Evolutionary conservation across 2,888 invertebrate genomes (phyloP).

Genomic region (Tetragonula carbonaria): DNA sequence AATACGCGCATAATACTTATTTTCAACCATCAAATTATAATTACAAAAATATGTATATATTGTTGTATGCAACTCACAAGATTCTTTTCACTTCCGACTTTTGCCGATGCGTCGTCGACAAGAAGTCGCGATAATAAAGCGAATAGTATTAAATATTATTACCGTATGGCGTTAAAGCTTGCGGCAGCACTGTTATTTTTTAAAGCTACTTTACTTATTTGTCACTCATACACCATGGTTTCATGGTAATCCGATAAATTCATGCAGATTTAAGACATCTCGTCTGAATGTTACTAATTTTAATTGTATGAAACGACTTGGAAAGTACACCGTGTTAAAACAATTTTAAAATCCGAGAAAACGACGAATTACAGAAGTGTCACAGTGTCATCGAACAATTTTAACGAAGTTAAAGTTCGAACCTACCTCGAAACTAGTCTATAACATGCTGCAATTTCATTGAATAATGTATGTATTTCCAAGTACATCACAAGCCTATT

Average conservation of each 20-base stretch:
- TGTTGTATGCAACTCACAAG: constrained; percentile 47
- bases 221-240: not conserved
- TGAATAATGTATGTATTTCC: constrained; percentile 9
- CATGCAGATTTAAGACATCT: constrained; percentile 13
- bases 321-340: constrained; percentile 11
- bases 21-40: constrained; percentile 33
- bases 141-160: constrained; percentile 48
- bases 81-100: constrained; percentile 13
- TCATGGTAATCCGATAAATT: not conserved
- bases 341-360: not conserved
- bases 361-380: not conserved
- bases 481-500: not conserved
- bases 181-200: constrained; percentile 30
- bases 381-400: not conserved
- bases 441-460: constrained; percentile 4
- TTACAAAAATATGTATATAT: constrained; percentile 67
- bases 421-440: constrained; percentile 13
- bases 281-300: not conserved
- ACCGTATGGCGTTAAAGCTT: constrained; percentile 57
- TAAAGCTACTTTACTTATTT: constrained; percentile 33
- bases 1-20: constrained; percentile 13
- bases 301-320: constrained; percentile 5
- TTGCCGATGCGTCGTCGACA: constrained; percentile 2
- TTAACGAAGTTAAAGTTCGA: constrained; percentile 18
- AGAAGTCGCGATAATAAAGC: constrained; percentile 27